A percentile compares a stretch with the other conserved stretches of the same genome.
These are phyloP conservation scores for Ricordea florida DNA, from an alignment of 92 coral and sea anemone species.

Conservation along the genomic window DNA sequence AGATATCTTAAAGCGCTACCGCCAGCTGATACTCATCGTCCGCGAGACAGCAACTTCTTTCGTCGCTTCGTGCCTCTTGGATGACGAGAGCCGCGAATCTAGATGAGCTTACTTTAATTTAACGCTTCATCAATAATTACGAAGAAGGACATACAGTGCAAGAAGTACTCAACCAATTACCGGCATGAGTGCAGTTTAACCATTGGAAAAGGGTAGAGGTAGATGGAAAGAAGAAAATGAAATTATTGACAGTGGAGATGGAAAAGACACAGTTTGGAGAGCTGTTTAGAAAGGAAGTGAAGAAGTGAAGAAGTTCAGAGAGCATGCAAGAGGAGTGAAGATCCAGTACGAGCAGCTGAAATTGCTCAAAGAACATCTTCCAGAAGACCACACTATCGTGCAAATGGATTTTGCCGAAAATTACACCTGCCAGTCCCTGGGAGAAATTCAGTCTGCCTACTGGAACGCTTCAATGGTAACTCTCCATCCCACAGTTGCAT, in stretches of 20 bases:
- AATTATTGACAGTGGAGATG: slow-evolving; percentile 14
- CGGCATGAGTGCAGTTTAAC: slow-evolving; percentile 1
- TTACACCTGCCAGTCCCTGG: slow-evolving; percentile 30
- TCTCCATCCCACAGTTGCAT: slow-evolving; percentile 55
- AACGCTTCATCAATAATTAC: slow-evolving; percentile 23
- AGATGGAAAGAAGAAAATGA: slow-evolving; percentile 61
- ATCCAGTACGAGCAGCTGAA: slow-evolving; percentile 47
- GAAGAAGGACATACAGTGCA: neutral
- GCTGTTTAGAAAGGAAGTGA: slow-evolving; percentile 10
- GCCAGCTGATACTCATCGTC: too few species aligned
- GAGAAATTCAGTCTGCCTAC: slow-evolving; percentile 58
- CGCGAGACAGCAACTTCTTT: too few species aligned
- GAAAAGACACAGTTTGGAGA: slow-evolving; percentile 6
- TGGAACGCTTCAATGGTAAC: slow-evolving; percentile 67
- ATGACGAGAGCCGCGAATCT: too few species aligned
- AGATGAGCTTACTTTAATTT: too few species aligned
- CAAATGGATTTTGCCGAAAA: slow-evolving; percentile 57
- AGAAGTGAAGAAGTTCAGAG: slow-evolving; percentile 34
- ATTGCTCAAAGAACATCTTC: slow-evolving; percentile 21
- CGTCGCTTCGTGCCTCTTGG: too few species aligned
- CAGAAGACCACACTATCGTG: slow-evolving; percentile 19
- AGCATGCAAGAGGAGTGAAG: slow-evolving; percentile 31
- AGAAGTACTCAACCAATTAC: neutral
- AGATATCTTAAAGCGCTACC: too few species aligned
- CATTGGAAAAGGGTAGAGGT: slow-evolving; percentile 58